phyloP scores from a whole-genome alignment of 1,140 invertebrate species.

The Drosophila aff. region DNA sequence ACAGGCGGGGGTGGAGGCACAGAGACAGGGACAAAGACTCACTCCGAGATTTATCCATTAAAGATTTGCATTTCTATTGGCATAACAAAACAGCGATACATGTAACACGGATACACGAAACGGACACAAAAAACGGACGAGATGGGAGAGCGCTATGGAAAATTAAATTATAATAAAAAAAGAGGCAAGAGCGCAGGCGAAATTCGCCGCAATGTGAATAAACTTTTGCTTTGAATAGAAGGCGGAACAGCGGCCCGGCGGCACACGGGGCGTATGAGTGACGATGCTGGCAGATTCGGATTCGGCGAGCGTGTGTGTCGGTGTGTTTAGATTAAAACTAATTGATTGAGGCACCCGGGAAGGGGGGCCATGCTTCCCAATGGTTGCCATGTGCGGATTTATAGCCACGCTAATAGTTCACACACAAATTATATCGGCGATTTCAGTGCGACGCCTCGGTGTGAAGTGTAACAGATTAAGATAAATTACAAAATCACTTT shows the following conservation, averaged over 20 bases:
- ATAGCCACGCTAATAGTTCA: constrained; percentile 53
- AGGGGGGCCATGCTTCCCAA: constrained; percentile 24
- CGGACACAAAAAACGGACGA: not conserved
- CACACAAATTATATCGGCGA: constrained; percentile 48
- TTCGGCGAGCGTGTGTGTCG: constrained; percentile 16
- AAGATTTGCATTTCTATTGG: constrained; percentile 53
- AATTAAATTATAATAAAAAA: constrained; percentile 71
- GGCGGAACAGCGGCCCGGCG: constrained; percentile 43
- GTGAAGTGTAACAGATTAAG: constrained; percentile 47
- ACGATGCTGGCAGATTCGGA: constrained; percentile 37
- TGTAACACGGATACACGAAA: constrained; percentile 19
- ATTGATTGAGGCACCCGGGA: constrained; percentile 60
- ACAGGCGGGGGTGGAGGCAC: not conserved
- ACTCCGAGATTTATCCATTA: constrained; percentile 15
- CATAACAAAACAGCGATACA: constrained; percentile 22
- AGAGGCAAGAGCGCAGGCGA: not conserved
- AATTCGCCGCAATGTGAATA: constrained; percentile 68
- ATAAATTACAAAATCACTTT: constrained; percentile 46
- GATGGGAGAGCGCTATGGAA: constrained; percentile 51
- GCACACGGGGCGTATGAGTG: constrained; percentile 69
- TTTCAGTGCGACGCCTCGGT: constrained; percentile 20
- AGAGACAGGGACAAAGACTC: not conserved
- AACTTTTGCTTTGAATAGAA: constrained; percentile 59
- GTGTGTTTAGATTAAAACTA: constrained; percentile 72
- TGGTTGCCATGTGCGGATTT: constrained; percentile 60